These are phyloP conservation scores for Trachops cirrhosus DNA, from an alignment of 2,797 vertebrate genomes.

Conservation along the genomic window DNA sequence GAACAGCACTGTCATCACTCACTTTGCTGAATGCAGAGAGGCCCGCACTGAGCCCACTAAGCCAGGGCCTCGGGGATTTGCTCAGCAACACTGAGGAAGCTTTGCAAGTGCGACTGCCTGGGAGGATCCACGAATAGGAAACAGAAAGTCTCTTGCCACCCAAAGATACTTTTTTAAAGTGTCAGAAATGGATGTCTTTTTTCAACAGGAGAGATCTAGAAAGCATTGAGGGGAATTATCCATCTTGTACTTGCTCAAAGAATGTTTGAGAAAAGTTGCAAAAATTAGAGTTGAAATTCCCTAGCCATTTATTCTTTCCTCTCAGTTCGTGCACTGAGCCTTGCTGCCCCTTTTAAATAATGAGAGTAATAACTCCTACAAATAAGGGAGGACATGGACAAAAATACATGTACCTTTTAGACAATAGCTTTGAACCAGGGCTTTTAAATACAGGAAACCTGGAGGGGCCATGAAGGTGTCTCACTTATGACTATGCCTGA, in stretches of 20 bases:
- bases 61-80: neutral
- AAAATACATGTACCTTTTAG: neutral
- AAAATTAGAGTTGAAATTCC: conserved; percentile 37
- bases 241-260: neutral
- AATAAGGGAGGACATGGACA: neutral
- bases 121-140: conserved; percentile 22
- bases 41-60: neutral
- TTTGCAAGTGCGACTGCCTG: neutral
- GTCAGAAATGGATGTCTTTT: conserved; percentile 56
- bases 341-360: conserved; percentile 16
- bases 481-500: neutral
- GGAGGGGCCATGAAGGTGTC: neutral
- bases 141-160: neutral
- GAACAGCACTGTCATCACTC: conserved; percentile 58
- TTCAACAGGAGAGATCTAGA: conserved; percentile 15
- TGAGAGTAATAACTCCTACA: neutral
- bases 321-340: neutral
- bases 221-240: neutral
- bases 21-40: neutral
- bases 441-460: neutral
- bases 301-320: neutral
- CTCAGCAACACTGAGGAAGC: neutral
- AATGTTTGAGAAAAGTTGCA: conserved; percentile 23
- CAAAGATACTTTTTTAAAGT: conserved; percentile 12
- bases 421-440: neutral